These are phyloP conservation scores for Xanthia icteritia DNA, from an alignment of 2,888 invertebrate species.

Conservation along the genomic window DNA sequence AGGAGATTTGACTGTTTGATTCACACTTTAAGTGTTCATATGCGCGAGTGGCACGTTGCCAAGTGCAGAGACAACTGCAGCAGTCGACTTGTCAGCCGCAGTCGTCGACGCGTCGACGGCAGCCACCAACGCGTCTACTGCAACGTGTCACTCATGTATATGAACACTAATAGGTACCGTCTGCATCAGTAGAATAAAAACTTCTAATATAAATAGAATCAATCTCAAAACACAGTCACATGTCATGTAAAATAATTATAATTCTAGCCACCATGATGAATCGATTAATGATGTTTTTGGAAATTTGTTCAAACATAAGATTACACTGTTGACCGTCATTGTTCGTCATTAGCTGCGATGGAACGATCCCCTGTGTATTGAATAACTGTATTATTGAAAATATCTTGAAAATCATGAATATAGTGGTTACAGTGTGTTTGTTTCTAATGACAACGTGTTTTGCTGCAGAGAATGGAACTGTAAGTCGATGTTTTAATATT, in stretches of 20 bases:
- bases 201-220: conserved; percentile 1
- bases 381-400: conserved; percentile 1
- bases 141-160: too few relatives aligned
- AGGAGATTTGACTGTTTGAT: background rate
- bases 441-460: conserved; percentile 30
- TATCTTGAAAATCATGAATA: conserved; percentile 34
- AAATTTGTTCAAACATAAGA: conserved; percentile 59
- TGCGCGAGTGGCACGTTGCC: too few relatives aligned
- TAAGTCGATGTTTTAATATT: conserved; percentile 30
- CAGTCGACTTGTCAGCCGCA: too few relatives aligned
- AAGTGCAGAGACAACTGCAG: too few relatives aligned
- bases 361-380: conserved; percentile 17
- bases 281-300: conserved; percentile 63
- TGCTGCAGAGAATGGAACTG: conserved; percentile 35
- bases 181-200: background rate
- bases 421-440: conserved; percentile 14
- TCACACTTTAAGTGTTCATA: too few relatives aligned
- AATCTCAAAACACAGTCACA: conserved; percentile 2
- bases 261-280: conserved; percentile 41
- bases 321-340: conserved; percentile 43
- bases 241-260: conserved; percentile 32
- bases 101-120: too few relatives aligned
- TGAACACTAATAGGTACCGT: too few relatives aligned
- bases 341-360: conserved; percentile 31
- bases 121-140: too few relatives aligned